Evolutionary conservation across 2,113 vertebrate species (phyloP), one percentile per base, ranked within the genome.

Genomic region (Sialia sialis): DNA sequence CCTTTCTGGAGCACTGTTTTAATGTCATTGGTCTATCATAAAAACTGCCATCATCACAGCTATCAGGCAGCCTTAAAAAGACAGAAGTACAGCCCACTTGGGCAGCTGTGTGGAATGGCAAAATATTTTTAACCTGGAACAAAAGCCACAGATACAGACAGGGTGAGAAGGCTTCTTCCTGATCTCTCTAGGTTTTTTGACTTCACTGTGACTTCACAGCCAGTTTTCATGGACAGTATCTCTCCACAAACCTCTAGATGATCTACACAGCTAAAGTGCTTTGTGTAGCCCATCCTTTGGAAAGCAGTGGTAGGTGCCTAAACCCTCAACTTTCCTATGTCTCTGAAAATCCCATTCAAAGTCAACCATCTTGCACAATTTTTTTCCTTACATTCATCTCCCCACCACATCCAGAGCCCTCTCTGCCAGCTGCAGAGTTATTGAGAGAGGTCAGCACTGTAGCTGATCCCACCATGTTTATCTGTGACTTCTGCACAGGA

Each of bases 131-230:
- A 52, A 8, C 7, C 17, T 52, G 17, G 13, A 77, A 69, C 13
- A 87, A 51, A 91, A 93, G 74, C 1, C 8, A 29, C 66, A 74
- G 38, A 32, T 78, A 16, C 22, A 62, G 25, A 66, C 30, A 41
- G 1, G 25, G 6, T 44, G 11, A 72, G 49, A 84, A 89, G 27
- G 3, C 21, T 52, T 62, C 26, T 4, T 60, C 46, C 26, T 3
- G 5, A 30, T 38, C 22, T 62, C 60, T 58, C 15, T 22, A 79
- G 39, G 7, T 36, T 54, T 96, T 84, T 55, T 73, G 16, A 6
- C 20, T 58, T 14, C 5, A 4, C 18, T 49, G 0, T 34, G 13
- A n/a, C n/a, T n/a, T 7, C 49, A 54, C 9, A 8, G 4, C 22
- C 25, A 66, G 13, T 63, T 72, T 94, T 34, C 36, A 64, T 32